phyloP scores from a whole-genome alignment of 2,113 vertebrate species.

The Sphyrna mokarran region DNA sequence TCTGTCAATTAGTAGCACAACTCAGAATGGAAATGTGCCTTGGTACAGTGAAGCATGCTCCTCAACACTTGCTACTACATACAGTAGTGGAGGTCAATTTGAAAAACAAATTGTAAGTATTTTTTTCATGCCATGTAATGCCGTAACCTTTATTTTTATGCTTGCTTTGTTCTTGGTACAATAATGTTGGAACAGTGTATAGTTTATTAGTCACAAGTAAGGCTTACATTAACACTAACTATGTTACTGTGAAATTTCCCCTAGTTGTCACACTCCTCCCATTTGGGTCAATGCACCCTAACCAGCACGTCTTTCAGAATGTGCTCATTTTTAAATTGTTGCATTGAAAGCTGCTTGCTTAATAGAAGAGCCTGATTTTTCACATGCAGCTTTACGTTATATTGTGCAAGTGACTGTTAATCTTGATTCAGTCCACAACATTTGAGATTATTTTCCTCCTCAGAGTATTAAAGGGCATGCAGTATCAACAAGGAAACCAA shows the following conservation, averaged over 20 bases:
- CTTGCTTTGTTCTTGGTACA: neutral
- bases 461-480: neutral
- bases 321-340: neutral
- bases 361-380: neutral
- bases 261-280: too few relatives aligned
- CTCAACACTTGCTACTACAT: constrained; percentile 92
- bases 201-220: too few relatives aligned
- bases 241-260: too few relatives aligned
- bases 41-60: constrained; percentile 99
- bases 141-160: neutral
- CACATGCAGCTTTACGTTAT: neutral
- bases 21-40: constrained; percentile 83
- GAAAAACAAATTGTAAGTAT: constrained; percentile 94
- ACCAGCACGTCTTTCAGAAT: too few relatives aligned
- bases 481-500: neutral
- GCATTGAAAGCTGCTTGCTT: neutral
- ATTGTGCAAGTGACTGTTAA: neutral
- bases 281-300: too few relatives aligned
- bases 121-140: neutral
- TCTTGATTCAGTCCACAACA: neutral
- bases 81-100: constrained; percentile 90
- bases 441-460: neutral
- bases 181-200: neutral
- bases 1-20: constrained; percentile 96
- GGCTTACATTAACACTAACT: too few relatives aligned